Conservation (phyloP, 2,113 vertebrate genomes). For the Oryctolagus cuniculus region DNA sequence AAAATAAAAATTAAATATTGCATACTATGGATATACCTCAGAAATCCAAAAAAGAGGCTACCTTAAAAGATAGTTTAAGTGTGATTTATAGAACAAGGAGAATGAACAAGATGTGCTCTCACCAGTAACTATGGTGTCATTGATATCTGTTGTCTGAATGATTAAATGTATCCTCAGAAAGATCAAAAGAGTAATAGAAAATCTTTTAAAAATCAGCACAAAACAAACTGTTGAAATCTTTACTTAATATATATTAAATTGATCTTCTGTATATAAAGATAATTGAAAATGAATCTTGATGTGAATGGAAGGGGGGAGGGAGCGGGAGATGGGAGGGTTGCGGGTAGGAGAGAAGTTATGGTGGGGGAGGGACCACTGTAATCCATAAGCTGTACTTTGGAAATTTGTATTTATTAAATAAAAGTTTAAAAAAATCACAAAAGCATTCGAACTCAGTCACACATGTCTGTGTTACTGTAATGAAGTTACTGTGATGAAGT, state of each 20-base stretch:
- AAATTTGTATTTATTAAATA: no score
- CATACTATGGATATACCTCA: no score
- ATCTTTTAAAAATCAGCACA: conserved; percentile 6
- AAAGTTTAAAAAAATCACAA: not conserved
- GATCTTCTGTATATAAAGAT: no score
- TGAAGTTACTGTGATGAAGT: not conserved
- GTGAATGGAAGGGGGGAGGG: no score
- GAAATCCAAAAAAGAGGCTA: no score
- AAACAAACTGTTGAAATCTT: not conserved
- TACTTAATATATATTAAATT: no score
- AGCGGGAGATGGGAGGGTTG: no score
- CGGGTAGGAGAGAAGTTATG: no score
- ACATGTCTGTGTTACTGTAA: conserved; percentile 44
- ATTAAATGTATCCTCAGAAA: conserved; percentile 49
- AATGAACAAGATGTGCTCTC: not conserved
- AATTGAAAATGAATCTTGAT: no score
- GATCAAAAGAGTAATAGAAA: conserved; percentile 17
- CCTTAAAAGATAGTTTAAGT: not conserved
- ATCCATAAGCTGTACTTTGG: no score
- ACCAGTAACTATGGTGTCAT: not conserved
- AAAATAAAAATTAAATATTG: no score
- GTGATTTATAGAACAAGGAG: not conserved
- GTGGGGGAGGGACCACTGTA: no score
- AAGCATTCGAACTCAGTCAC: not conserved
- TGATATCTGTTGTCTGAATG: conserved; percentile 6